phyloP scores from a whole-genome alignment of 2,113 vertebrate genomes.

The Sander lucioperca region DNA sequence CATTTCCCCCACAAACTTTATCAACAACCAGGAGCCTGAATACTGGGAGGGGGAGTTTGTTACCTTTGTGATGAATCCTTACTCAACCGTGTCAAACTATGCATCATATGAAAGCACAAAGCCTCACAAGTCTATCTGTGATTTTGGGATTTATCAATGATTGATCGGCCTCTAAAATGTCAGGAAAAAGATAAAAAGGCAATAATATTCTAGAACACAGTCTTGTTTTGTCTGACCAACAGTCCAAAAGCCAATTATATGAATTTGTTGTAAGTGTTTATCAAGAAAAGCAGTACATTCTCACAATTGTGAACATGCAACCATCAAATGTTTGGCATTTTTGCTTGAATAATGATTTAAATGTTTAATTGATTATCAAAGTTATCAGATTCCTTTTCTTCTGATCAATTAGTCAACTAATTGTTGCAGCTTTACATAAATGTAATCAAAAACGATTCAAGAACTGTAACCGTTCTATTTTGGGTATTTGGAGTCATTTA shows the following conservation, averaged over 20 bases:
- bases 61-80: background rate
- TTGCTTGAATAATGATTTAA: background rate
- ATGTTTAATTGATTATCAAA: background rate
- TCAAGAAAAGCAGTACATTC: background rate
- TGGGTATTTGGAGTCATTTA: background rate
- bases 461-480: background rate
- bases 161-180: too few relatives aligned
- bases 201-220: background rate
- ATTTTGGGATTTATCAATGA: too few relatives aligned
- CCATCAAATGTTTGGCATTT: background rate
- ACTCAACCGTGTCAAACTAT: background rate
- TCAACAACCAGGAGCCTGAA: background rate
- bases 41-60: background rate
- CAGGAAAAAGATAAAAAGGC: too few relatives aligned
- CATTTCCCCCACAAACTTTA: background rate
- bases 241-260: background rate
- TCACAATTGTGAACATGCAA: background rate
- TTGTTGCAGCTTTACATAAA: background rate
- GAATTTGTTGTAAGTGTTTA: background rate
- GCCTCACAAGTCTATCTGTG: background rate
- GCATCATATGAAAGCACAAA: background rate
- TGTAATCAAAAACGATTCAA: background rate
- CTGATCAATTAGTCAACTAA: background rate
- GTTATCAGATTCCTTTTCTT: background rate
- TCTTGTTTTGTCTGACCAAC: background rate